Evolutionary conservation across 2,113 vertebrate species (phyloP).

Genomic region (Physeter macrocephalus): DNA sequence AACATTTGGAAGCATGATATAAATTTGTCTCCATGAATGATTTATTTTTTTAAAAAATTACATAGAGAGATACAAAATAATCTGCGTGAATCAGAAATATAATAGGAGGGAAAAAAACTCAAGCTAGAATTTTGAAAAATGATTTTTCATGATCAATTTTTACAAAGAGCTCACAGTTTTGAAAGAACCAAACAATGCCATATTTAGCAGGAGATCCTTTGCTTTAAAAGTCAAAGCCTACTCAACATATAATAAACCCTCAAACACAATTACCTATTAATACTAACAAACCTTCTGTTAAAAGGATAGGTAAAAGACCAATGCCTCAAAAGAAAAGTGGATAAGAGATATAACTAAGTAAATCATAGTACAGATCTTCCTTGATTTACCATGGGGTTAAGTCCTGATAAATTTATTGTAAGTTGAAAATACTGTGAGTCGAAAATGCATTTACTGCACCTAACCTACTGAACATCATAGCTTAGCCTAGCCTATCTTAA

Average conservation of each 20-base stretch:
- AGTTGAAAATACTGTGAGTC: background rate
- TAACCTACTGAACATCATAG: background rate
- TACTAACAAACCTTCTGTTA: background rate
- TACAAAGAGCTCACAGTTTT: background rate
- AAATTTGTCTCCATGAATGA: background rate
- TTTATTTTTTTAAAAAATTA: background rate
- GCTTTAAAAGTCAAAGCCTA: background rate
- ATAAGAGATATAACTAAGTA: background rate
- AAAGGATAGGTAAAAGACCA: background rate
- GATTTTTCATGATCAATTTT: background rate
- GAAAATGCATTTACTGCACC: background rate
- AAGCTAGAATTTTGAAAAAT: background rate
- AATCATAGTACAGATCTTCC: background rate
- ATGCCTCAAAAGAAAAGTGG: background rate
- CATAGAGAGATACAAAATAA: background rate
- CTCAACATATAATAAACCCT: background rate
- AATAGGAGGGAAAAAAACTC: background rate
- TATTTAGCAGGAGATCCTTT: background rate
- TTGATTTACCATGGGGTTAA: background rate
- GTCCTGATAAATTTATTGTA: background rate
- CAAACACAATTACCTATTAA: background rate
- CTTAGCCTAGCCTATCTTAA: background rate
- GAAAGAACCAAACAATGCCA: background rate
- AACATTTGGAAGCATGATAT: background rate
- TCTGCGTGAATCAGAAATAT: background rate